A percentile compares a stretch with the other conserved stretches of the same genome.
Conservation (phyloP, 1,140 invertebrate species). For the Luehdorfia chinensis region DNA sequence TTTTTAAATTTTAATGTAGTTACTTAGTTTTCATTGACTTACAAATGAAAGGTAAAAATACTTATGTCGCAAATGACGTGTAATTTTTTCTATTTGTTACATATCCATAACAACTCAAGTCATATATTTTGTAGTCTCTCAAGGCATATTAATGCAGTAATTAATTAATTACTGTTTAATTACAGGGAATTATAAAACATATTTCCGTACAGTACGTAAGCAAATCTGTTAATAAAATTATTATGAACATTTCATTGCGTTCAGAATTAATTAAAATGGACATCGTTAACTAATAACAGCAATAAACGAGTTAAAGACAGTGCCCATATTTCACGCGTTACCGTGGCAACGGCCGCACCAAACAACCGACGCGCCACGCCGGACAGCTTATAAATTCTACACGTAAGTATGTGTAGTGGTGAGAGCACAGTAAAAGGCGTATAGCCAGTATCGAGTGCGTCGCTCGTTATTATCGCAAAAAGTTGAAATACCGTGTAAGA, state of each 20-base stretch:
- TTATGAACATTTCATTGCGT: neutral
- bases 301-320: conserved; percentile 52
- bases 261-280: conserved; percentile 42
- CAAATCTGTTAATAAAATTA: conserved; percentile 1
- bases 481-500: conserved; percentile 4
- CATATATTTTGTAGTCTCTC: no score
- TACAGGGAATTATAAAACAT: neutral
- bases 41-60: no score
- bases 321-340: conserved; percentile 63
- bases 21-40: no score
- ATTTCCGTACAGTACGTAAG: no score
- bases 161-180: neutral
- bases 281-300: conserved; percentile 60
- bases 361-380: conserved; percentile 35
- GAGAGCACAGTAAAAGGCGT: conserved; percentile 28
- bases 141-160: no score
- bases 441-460: conserved; percentile 15
- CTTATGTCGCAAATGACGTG: no score
- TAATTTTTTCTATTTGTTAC: no score
- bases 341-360: conserved; percentile 55
- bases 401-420: conserved; percentile 18
- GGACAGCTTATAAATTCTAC: conserved; percentile 27
- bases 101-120: no score
- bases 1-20: neutral
- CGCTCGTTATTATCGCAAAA: conserved; percentile 11